Conservation (phyloP, 1,140 invertebrate genomes). For the Parapsyche elsis region DNA sequence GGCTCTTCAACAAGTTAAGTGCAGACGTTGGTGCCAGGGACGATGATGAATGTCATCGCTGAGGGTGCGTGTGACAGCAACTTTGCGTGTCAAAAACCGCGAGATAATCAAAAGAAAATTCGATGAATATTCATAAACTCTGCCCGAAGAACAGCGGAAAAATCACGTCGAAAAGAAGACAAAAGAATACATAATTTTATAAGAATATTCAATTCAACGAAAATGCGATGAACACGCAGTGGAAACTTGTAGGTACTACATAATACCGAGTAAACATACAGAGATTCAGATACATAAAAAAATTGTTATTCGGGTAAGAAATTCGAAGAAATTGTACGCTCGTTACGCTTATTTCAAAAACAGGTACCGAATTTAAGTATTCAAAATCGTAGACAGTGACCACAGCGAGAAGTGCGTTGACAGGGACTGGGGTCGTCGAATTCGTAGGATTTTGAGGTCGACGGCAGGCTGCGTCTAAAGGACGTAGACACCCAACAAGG, state of each 20-base stretch:
- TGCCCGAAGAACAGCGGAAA: not conserved
- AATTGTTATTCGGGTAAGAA: no score
- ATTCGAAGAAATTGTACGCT: no score
- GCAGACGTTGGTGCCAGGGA: not conserved
- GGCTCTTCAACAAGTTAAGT: not conserved
- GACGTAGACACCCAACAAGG: constrained; percentile 34
- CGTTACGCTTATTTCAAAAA: no score
- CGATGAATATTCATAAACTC: constrained; percentile 16
- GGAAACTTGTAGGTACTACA: no score
- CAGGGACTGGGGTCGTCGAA: not conserved
- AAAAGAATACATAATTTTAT: constrained; percentile 15
- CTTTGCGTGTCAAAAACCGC: not conserved
- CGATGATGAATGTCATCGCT: constrained; percentile 21
- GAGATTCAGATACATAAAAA: no score
- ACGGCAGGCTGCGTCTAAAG: constrained; percentile 31
- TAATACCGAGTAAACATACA: no score
- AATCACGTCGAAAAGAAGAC: not conserved
- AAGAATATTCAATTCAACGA: no score
- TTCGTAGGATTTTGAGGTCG: constrained; percentile 18
- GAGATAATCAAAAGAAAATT: constrained; percentile 19
- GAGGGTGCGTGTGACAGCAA: not conserved
- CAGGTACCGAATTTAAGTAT: no score
- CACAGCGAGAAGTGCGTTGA: not conserved
- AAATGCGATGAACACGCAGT: no score
- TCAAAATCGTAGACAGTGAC: no score